Evolutionary conservation across 2,797 vertebrate genomes (phyloP), one percentile per base, ranked within the genome.

Genomic region (Sylvia borin): DNA sequence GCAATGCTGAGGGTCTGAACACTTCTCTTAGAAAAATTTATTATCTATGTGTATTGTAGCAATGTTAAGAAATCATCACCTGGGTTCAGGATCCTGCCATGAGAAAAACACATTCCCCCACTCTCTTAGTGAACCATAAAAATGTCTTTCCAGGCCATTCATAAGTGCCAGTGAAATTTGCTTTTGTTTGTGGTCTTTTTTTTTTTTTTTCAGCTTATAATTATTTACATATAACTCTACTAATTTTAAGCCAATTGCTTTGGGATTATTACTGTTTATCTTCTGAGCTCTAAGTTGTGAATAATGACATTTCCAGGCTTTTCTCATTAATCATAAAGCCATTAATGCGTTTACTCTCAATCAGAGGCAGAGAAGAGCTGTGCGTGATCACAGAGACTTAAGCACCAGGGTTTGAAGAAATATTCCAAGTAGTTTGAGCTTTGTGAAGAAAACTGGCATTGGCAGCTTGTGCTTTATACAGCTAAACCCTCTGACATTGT

Each of bases 301-400:
- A 93, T 73, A 87, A 91, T 64, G 36, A 60, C 29, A 88, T 93
- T 85, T 79, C 72, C 72, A 93, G 67, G 48, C 14, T 80, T 81
- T 85, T 48, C 45, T 73, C 75, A 55, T 91, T 95, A 95, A 82
- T 94, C 72, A 53, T 60, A 85, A 88, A 60, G 9, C 8, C n/a
- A 67, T 83, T 90, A 80, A 80, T 50, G 45, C 64, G n/a, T 88
- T 82, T 82, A 20, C 1, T 4, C 80, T 74, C 81, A 90, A 77
- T 73, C 67, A 85, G 88, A 74, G 48, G 22, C 58, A 78, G 40
- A 60, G 29, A 75, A 47, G 53, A 79, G 48, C 13, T 38, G 16
- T 57, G 34, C 1, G 0, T 90, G 71, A 73, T 82, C 55, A 70
- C n/a, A 77, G 22, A 64, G 65, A 70, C 32, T n/a, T 82, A 43